Evolutionary conservation across 2,113 vertebrate genomes (phyloP).

Genomic region (Fregata magnificens): DNA sequence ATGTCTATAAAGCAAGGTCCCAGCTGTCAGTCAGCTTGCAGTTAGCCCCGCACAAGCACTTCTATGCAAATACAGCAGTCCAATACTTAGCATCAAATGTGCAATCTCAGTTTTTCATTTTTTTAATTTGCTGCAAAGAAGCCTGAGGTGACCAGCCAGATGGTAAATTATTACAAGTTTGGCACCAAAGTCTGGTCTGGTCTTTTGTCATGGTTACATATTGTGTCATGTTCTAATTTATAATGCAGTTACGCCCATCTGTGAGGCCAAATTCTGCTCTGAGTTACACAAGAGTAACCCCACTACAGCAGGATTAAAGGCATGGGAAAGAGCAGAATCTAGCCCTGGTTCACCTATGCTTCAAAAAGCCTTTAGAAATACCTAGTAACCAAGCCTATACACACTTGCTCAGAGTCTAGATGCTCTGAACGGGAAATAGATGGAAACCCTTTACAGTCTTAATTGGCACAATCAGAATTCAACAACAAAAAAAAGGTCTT

Average conservation of each 20-base stretch:
- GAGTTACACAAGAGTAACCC: neutral
- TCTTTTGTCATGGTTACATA: neutral
- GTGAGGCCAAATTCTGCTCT: neutral
- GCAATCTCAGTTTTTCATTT: neutral
- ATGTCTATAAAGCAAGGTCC: neutral
- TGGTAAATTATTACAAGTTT: conserved; percentile 9
- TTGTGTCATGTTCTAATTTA: neutral
- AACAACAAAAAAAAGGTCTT: neutral
- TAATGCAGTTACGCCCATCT: neutral
- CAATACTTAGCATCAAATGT: neutral
- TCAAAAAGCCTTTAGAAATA: conserved; percentile 19
- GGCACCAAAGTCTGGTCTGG: neutral
- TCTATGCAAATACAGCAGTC: neutral
- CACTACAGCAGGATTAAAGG: neutral
- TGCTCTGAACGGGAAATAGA: neutral
- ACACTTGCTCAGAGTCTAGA: neutral
- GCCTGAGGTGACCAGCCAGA: neutral
- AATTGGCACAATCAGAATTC: neutral
- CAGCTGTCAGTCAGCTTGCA: neutral
- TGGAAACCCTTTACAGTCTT: neutral
- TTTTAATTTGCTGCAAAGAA: neutral
- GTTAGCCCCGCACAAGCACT: neutral
- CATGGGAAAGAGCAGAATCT: neutral
- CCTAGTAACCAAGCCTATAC: neutral
- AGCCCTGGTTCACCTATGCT: neutral